These are phyloP conservation scores for Hypomecis atomaria DNA, from an alignment of 2,888 invertebrate species.

Conservation along the genomic window DNA sequence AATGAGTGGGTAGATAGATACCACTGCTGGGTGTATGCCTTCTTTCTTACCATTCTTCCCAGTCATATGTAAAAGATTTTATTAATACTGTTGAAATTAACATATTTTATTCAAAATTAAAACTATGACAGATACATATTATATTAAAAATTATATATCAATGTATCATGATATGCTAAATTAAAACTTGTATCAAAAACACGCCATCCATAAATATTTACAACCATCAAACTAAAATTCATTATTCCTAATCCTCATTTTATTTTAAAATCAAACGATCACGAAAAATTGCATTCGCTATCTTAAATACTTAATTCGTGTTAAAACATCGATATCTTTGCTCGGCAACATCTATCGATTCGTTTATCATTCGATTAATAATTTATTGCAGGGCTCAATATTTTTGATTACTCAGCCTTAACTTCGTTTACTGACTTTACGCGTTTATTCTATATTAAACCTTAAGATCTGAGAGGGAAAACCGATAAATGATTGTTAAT, in stretches of 20 bases:
- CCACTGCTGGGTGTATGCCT: too few species aligned
- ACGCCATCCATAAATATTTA: background rate
- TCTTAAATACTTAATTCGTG: slow-evolving; percentile 14
- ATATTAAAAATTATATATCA: too few species aligned
- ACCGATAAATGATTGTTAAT: slow-evolving; percentile 11
- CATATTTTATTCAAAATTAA: too few species aligned
- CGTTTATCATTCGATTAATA: slow-evolving; percentile 35
- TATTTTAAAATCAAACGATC: slow-evolving; percentile 6
- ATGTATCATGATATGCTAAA: too few species aligned
- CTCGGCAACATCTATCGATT: slow-evolving; percentile 27
- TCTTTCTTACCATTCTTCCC: too few species aligned
- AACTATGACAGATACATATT: too few species aligned
- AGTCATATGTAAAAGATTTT: too few species aligned
- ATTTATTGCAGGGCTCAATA: slow-evolving; percentile 39
- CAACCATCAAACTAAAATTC: background rate
- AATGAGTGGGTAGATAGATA: too few species aligned
- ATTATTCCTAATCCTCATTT: background rate
- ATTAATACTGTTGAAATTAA: too few species aligned
- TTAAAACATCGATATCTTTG: slow-evolving; percentile 9
- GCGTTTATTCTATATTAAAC: slow-evolving; percentile 18
- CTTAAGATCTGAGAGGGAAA: slow-evolving; percentile 23
- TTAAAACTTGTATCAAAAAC: too few species aligned
- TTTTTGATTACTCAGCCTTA: slow-evolving; percentile 37
- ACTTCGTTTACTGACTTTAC: slow-evolving; percentile 21
- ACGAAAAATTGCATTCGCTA: slow-evolving; percentile 22